Percentiles rank a stretch among this genome's conserved stretches.
phyloP scores from a whole-genome alignment of 1,140 invertebrate genomes.

The Bombus huntii region DNA sequence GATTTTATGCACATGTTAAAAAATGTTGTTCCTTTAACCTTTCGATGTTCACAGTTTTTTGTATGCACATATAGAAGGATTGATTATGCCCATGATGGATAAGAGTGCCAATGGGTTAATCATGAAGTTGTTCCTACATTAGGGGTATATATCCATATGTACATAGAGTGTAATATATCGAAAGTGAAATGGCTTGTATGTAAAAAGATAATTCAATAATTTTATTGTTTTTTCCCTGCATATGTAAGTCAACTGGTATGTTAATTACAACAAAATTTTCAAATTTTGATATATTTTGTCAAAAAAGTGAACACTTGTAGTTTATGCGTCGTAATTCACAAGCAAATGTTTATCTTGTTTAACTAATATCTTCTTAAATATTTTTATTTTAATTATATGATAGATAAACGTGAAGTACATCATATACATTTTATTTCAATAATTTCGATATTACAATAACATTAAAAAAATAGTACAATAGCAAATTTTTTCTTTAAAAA shows the following conservation, averaged over 20 bases:
- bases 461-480: slow-evolving; percentile 36
- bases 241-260: not conserved
- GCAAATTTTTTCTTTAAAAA: slow-evolving; percentile 25
- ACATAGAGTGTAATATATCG: not conserved
- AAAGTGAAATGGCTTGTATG: not conserved
- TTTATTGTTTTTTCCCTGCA: not conserved
- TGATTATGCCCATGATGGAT: not conserved
- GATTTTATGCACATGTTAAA: not conserved
- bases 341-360: not conserved
- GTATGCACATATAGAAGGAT: not conserved
- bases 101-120: not conserved
- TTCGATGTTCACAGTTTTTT: not conserved
- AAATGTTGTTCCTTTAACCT: not conserved
- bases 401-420: not conserved
- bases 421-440: slow-evolving; percentile 28
- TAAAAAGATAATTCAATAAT: not conserved
- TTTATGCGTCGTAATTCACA: not conserved
- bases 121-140: not conserved
- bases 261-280: not conserved
- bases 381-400: not conserved
- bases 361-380: not conserved
- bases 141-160: not conserved
- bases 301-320: not conserved
- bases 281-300: not conserved
- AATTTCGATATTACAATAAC: slow-evolving; percentile 24